Evolutionary conservation across 1,140 invertebrate genomes (phyloP).

Genomic region (Atta colombica): DNA sequence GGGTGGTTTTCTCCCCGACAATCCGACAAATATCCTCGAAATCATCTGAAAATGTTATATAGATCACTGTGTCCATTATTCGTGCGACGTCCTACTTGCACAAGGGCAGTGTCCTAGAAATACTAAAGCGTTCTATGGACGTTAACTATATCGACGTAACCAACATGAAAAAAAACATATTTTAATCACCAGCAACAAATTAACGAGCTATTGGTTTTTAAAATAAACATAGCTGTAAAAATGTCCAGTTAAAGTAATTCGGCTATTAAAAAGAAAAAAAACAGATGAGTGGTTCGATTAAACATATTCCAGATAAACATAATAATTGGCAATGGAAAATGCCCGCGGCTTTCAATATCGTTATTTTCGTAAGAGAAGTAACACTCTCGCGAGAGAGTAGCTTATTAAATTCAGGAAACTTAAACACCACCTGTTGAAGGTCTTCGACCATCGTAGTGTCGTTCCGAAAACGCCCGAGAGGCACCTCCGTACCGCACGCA

Average conservation of each 20-base stretch:
- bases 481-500: not conserved
- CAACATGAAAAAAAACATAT: not conserved
- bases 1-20: conserved; percentile 67
- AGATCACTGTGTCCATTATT: conserved; percentile 33
- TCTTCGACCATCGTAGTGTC: conserved; percentile 62
- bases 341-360: conserved; percentile 1
- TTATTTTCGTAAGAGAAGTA: conserved; percentile 23
- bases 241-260: not conserved
- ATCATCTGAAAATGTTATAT: conserved; percentile 70
- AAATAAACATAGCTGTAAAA: conserved; percentile 4
- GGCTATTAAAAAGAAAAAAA: conserved; percentile 25
- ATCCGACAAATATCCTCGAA: conserved; percentile 75
- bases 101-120: not conserved
- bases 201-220: not conserved
- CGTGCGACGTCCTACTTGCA: conserved; percentile 34
- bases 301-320: conserved; percentile 1
- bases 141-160: too few relatives aligned
- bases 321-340: not conserved
- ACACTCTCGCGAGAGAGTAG: not conserved
- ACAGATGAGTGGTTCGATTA: not conserved
- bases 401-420: conserved; percentile 76
- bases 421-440: conserved; percentile 77
- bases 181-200: not conserved
- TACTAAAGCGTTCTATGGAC: too few relatives aligned
- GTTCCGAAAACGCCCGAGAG: conserved; percentile 60